A percentile compares a stretch with the other conserved stretches of the same genome.
These are phyloP conservation scores for Chrysemys picta DNA, from an alignment of 2,113 vertebrate genomes.

Conservation along the genomic window DNA sequence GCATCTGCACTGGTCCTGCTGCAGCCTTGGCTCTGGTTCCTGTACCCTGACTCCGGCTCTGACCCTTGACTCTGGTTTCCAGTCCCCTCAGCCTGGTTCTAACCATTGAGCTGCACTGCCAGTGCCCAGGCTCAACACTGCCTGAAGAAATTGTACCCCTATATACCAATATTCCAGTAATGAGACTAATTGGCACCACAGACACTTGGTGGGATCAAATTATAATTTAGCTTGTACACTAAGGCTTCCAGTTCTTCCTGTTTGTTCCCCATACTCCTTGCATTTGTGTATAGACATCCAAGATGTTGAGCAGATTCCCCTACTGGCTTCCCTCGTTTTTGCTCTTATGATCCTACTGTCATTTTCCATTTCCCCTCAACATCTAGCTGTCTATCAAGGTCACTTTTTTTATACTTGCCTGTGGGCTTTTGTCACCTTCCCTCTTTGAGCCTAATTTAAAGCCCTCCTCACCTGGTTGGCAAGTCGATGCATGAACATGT, in stretches of 20 bases:
- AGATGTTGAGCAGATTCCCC: not conserved
- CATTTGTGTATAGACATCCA: not conserved
- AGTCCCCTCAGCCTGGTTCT: not conserved
- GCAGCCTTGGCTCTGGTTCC: not conserved
- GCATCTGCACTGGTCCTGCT: not conserved
- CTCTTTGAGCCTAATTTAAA: not conserved
- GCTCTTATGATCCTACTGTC: not conserved
- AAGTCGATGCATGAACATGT: not conserved
- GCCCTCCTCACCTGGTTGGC: not conserved
- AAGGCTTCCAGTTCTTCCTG: not conserved
- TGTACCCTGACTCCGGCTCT: not conserved
- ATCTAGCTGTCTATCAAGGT: not conserved
- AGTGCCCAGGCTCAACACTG: no score
- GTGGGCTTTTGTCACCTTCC: not conserved
- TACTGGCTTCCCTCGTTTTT: not conserved
- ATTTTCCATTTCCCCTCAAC: not conserved
- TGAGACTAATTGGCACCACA: not conserved
- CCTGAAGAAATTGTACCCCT: not conserved
- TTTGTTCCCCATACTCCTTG: not conserved
- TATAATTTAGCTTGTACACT: not conserved
- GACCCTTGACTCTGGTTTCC: not conserved
- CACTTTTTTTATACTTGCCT: not conserved
- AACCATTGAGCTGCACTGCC: not conserved
- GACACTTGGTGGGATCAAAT: not conserved
- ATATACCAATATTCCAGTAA: not conserved